Percentiles rank a stretch among this genome's conserved stretches.
phyloP scores from a whole-genome alignment of 2,797 vertebrate species.

The Tachyglossus aculeatus region DNA sequence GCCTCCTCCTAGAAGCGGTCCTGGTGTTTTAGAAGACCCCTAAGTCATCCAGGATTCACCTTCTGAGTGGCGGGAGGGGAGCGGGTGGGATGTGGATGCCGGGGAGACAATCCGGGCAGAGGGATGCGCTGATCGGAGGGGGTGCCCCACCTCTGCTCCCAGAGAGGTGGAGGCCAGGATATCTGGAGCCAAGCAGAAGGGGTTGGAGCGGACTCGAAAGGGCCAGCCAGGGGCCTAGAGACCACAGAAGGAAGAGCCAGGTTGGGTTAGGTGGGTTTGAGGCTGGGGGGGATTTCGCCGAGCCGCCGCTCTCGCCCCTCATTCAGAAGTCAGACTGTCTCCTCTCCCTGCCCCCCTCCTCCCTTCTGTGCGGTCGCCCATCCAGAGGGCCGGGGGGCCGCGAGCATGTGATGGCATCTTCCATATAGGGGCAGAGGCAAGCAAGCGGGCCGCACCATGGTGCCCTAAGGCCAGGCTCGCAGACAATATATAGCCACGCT shows the following conservation, averaged over 20 bases:
- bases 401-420: constrained; percentile 71
- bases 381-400: constrained; percentile 65
- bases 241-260: constrained; percentile 30
- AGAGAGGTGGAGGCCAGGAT: not conserved
- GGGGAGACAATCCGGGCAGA: constrained; percentile 38
- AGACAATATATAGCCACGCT: constrained; percentile 94
- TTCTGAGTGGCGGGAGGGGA: constrained; percentile 10
- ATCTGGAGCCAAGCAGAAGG: constrained; percentile 43
- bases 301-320: not conserved
- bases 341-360: not conserved
- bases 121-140: not conserved
- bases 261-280: constrained; percentile 56
- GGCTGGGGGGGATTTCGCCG: constrained; percentile 50
- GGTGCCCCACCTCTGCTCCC: not conserved
- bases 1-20: too few relatives aligned
- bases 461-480: constrained; percentile 87
- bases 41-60: too few relatives aligned
- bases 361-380: constrained; percentile 25
- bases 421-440: constrained; percentile 72
- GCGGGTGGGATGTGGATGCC: constrained; percentile 26
- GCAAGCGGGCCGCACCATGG: constrained; percentile 66
- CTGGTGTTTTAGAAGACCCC: too few relatives aligned
- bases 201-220: constrained; percentile 60
- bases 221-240: constrained; percentile 42
- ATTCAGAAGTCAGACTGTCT: not conserved